Evolutionary conservation across 2,797 vertebrate species (phyloP), one percentile per base, ranked within the genome.

Genomic region (Todus mexicanus): DNA sequence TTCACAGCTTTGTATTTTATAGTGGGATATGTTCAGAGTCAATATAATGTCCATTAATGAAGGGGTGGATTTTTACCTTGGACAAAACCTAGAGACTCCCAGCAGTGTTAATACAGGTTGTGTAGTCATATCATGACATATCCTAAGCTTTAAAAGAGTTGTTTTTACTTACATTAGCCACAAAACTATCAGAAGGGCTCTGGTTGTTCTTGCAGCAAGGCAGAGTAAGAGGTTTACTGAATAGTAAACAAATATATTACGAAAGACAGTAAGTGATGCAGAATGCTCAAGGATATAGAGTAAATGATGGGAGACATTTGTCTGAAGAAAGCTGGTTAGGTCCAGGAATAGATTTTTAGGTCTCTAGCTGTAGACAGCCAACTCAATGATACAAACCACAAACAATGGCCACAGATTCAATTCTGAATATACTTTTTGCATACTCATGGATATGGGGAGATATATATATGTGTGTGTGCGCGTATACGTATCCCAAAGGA

Each of bases 241-340:
- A 22, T 22, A 73, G 81, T 79, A 76, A 92, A 92, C 81, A 80
- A 92, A 89, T 71, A 37, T 4, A 61, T 89, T 94, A 81, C 43
- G 27, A 65, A 90, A 87, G 69, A 76, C 79, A 85, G 66, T 84
- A 76, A 85, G 60, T 71, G 56, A 68, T 63, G 47, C 64, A 83
- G 66, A 72, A 61, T 74, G 50, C 77, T 87, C 50, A 72, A 57
- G 59, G 65, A 56, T 51, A 53, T 37, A 47, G 72, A 54, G 71
- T 33, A 79, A 89, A 74, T 43, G 14, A 72, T 56, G 66, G 88
- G 74, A 86, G 42, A n/a, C 9, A 2, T 82, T 87, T 76, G 25
- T 61, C 56, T 56, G 59, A 82, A 71, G 59, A 82, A 64, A 33
- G 33, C 5, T 74, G 65, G 23, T 79, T 45, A 65, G 17, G n/a